A percentile compares a stretch with the other conserved stretches of the same genome.
phyloP scores from a whole-genome alignment of 2,888 invertebrate species.

The Synanthedon formicaeformis region DNA sequence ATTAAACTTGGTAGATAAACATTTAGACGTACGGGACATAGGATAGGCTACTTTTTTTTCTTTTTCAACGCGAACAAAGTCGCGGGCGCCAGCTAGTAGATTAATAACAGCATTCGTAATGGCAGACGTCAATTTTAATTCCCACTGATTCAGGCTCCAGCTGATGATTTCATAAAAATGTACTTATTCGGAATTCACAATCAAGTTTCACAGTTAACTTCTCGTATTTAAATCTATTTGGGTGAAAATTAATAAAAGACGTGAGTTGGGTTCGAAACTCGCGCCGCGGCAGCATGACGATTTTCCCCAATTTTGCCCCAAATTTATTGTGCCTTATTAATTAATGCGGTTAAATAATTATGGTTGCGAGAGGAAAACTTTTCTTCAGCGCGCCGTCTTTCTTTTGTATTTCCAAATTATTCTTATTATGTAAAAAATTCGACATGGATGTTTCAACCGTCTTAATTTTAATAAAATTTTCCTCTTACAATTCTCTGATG shows the following conservation, averaged over 20 bases:
- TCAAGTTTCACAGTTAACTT: conserved; percentile 25
- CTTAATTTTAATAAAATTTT: too few relatives aligned
- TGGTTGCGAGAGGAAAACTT: conserved; percentile 16
- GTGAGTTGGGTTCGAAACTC: conserved; percentile 17
- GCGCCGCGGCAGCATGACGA: conserved; percentile 21
- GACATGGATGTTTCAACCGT: background rate
- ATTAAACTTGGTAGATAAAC: too few relatives aligned
- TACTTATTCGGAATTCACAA: background rate
- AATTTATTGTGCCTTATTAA: conserved; percentile 44
- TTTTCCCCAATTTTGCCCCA: conserved; percentile 23
- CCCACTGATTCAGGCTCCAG: too few relatives aligned
- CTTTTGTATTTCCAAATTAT: conserved; percentile 3
- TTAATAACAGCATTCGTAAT: too few relatives aligned
- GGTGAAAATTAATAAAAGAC: conserved; percentile 43
- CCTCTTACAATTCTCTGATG: too few relatives aligned
- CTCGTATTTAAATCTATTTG: conserved; percentile 42
- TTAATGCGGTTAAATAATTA: conserved; percentile 30
- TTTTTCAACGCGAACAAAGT: too few relatives aligned
- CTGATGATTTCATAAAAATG: conserved; percentile 7
- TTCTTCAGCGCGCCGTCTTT: conserved; percentile 17
- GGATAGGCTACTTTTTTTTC: too few relatives aligned
- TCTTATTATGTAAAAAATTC: background rate
- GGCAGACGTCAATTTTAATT: too few relatives aligned
- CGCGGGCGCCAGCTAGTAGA: too few relatives aligned
- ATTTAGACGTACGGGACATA: too few relatives aligned